Evolutionary conservation across 1,140 invertebrate species (phyloP), one percentile per base, ranked within the genome.

Genomic region (Aphidius ervi): DNA sequence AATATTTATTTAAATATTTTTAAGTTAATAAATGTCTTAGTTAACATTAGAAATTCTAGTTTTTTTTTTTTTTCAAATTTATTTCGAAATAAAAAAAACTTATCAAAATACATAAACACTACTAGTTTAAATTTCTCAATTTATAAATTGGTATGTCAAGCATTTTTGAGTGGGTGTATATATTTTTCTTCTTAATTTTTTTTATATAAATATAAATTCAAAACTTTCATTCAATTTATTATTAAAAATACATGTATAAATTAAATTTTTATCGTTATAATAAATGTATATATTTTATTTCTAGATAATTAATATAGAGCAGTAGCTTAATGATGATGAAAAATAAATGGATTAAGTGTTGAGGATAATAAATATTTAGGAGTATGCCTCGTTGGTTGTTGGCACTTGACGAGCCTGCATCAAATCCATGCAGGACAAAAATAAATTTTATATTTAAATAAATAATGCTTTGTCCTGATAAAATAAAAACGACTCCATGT

Each of bases 381-480:
- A 65, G 61, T 39, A 73, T 69, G 72, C 68, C 61, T 61, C 68
- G 62, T 52, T 72, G 73, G 71, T 64, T 68, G 40, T 48, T 67
- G 48, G 65, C 68, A 52, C 65, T 70, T 47, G 68, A 74, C 65
- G 71, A 74, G 63, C 66, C 68, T 59, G 63, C 69, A 65, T 73
- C 70, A 54, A 59, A 68, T 59, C 66, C 63, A 66, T 73, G 72
- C 64, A 64, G 63, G 58, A 46, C 58, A 39, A 58, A 57, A 46
- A 46, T 31, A 9, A 16, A 46, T 37, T 56, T 46, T 49, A 37
- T 59, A 39, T 49, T 61, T 47, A 59, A 61, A 68, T 16, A 16
- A 16, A 16, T 16, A 16, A 16, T 73, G 71, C 71, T 65, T 62
- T 65, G 68, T 63, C 59, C 63, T 64, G 67, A 61, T 57, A 70